phyloP scores from a whole-genome alignment of 2,797 vertebrate species.

The Schizothorax lantsangensis region DNA sequence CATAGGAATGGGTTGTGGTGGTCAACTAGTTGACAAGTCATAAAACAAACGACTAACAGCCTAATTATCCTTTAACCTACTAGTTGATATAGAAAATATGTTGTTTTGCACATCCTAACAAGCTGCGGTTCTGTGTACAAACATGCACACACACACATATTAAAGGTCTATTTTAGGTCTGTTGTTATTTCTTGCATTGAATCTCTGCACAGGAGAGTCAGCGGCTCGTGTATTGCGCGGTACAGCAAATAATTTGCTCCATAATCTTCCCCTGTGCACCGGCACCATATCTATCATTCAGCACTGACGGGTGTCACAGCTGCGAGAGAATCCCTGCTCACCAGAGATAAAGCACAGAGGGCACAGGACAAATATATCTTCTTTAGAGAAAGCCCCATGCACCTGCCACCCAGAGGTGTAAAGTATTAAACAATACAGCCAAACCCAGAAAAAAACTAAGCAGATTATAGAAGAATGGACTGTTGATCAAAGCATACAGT shows the following conservation, averaged over 20 bases:
- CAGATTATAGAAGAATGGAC: conserved; percentile 7
- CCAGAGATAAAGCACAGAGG: conserved; percentile 45
- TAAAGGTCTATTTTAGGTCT: conserved; percentile 32
- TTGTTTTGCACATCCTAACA: neutral
- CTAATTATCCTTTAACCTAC: conserved; percentile 28
- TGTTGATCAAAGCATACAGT: neutral
- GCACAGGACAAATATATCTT: conserved; percentile 51
- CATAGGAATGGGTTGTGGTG: neutral
- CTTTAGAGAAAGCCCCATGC: conserved; percentile 24
- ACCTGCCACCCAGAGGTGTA: conserved; percentile 45
- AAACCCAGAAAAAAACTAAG: conserved; percentile 17
- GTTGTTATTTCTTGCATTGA: conserved; percentile 38
- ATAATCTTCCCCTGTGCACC: conserved; percentile 47
- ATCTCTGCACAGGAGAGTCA: neutral
- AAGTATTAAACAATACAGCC: conserved; percentile 45
- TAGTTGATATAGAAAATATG: neutral
- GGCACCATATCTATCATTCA: conserved; percentile 48
- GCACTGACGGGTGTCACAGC: conserved; percentile 46
- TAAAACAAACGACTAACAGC: neutral
- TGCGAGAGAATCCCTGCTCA: conserved; percentile 46
- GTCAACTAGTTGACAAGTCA: neutral
- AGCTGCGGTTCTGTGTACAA: neutral
- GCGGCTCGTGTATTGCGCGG: conserved; percentile 6
- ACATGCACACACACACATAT: no score
- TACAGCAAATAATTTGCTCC: conserved; percentile 44